Conservation (phyloP, 1,140 invertebrate species). For the Cotesia chilonis region DNA sequence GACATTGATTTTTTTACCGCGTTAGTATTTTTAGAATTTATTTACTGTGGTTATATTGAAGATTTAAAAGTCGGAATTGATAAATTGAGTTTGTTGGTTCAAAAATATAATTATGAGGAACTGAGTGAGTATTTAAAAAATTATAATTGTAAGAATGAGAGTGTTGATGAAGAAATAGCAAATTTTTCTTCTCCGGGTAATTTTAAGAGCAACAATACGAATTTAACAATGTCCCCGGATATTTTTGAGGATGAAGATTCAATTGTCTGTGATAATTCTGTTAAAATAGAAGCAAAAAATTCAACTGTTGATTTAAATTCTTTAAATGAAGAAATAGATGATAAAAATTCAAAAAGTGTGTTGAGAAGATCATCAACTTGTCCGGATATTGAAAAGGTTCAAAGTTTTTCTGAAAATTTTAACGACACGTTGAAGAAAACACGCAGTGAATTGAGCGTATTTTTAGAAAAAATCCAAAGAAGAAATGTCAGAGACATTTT, state of each 20-base stretch:
- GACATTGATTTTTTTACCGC: constrained; percentile 12
- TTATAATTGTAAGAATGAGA: no score
- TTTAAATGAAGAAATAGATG: no score
- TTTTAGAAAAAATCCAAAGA: constrained; percentile 48
- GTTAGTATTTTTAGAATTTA: constrained; percentile 26
- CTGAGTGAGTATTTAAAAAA: constrained; percentile 47
- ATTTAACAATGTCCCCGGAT: neutral
- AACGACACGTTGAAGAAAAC: constrained; percentile 22
- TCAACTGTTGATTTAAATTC: no score
- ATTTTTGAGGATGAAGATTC: constrained; percentile 17
- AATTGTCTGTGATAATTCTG: constrained; percentile 1
- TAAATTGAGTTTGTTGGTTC: neutral
- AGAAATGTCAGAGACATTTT: constrained; percentile 44
- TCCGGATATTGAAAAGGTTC: neutral
- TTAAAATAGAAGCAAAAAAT: neutral
- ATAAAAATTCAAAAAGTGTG: neutral
- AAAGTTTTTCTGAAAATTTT: constrained; percentile 14
- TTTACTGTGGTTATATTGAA: constrained; percentile 23
- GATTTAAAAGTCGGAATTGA: neutral
- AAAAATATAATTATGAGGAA: constrained; percentile 46
- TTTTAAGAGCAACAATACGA: no score
- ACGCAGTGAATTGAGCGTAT: constrained; percentile 47
- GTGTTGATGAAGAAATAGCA: no score
- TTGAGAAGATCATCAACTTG: neutral
- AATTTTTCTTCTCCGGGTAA: no score